Conservation (phyloP, 2,113 vertebrate species). For the Morone saxatilis region DNA sequence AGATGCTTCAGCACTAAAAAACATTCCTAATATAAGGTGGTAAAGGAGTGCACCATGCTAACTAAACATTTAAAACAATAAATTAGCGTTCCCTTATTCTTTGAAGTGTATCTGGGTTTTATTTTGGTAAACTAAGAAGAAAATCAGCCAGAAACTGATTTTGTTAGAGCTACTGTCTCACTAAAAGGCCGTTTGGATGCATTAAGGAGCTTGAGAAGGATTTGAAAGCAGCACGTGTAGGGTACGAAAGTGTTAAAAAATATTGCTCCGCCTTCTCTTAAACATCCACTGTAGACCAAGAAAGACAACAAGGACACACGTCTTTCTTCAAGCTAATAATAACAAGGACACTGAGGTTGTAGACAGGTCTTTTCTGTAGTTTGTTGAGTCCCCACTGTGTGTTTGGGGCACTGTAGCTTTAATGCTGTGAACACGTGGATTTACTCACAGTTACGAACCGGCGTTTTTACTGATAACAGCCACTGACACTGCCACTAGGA, state of each 20-base stretch:
- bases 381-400: too few species aligned
- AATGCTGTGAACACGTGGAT: conserved; percentile 53
- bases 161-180: background rate
- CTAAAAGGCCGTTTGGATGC: background rate
- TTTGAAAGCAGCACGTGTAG: conserved; percentile 15
- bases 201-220: background rate
- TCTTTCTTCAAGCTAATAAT: background rate
- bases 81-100: too few species aligned
- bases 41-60: too few species aligned
- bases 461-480: background rate
- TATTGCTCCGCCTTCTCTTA: conserved; percentile 21
- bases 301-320: background rate
- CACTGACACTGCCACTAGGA: rapidly evolving
- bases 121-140: too few species aligned
- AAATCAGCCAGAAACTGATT: too few species aligned
- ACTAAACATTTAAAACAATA: too few species aligned
- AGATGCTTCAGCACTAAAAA: too few species aligned
- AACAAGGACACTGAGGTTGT: background rate
- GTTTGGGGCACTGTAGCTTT: background rate
- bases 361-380: too few species aligned
- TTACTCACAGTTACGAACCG: background rate
- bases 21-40: too few species aligned
- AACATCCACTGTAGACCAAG: background rate
- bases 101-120: too few species aligned
- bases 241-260: background rate